Evolutionary conservation across 2,888 invertebrate species (phyloP).

Genomic region (Chaetogeoica ovagalla): DNA sequence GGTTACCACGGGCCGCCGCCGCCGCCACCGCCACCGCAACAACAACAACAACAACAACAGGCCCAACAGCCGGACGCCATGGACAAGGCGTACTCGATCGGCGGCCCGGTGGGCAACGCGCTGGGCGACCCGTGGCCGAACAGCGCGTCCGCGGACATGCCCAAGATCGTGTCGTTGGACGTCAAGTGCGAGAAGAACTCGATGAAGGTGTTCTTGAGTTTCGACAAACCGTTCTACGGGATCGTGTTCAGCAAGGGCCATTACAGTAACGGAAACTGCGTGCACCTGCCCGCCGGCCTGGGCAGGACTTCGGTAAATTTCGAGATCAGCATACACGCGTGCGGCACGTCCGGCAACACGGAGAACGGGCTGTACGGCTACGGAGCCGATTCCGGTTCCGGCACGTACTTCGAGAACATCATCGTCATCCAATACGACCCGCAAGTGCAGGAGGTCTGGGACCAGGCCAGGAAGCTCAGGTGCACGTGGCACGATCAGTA

Average conservation of each 20-base stretch:
- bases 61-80: conserved; percentile 66
- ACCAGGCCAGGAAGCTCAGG: conserved; percentile 86
- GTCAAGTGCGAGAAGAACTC: conserved; percentile 92
- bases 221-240: conserved; percentile 93
- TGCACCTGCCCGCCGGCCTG: conserved; percentile 84
- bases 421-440: conserved; percentile 92
- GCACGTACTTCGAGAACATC: conserved; percentile 91
- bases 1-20: conserved; percentile 59
- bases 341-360: conserved; percentile 89
- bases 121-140: conserved; percentile 79
- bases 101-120: conserved; percentile 54
- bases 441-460: conserved; percentile 91
- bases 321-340: conserved; percentile 87
- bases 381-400: conserved; percentile 84
- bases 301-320: conserved; percentile 86
- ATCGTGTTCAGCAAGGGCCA: conserved; percentile 94
- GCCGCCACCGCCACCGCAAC: conserved; percentile 68
- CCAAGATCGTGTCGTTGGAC: conserved; percentile 87
- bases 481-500: conserved; percentile 96
- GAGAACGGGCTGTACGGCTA: conserved; percentile 87
- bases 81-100: conserved; percentile 61
- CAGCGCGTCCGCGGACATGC: conserved; percentile 80
- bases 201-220: conserved; percentile 92
- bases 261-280: conserved; percentile 89
- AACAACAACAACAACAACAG: conserved; percentile 59